Conservation (phyloP, 2,797 vertebrate species). For the Xyrichtys novacula region DNA sequence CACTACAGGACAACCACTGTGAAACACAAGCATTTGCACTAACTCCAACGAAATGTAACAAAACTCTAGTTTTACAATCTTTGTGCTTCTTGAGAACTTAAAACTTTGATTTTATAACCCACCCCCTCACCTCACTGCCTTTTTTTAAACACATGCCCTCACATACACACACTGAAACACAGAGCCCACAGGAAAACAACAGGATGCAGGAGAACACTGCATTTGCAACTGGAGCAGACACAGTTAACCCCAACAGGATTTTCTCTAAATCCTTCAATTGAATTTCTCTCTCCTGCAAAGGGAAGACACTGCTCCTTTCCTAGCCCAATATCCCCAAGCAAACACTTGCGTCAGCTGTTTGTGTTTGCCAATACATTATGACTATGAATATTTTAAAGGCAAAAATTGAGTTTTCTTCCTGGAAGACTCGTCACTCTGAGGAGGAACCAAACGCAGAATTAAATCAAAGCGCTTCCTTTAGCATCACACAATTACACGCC, state of each 20-base stretch:
- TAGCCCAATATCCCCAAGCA: slow-evolving; percentile 68
- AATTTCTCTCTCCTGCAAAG: slow-evolving; percentile 63
- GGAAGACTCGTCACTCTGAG: slow-evolving; percentile 29
- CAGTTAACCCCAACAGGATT: slow-evolving; percentile 70
- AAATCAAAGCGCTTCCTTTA: slow-evolving; percentile 12
- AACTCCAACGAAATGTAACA: slow-evolving; percentile 1
- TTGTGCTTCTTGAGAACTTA: slow-evolving; percentile 33
- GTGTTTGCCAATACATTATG: slow-evolving; percentile 69
- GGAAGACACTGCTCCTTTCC: slow-evolving; percentile 58
- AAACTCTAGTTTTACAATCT: slow-evolving; percentile 4
- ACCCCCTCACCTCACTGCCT: slow-evolving; percentile 45
- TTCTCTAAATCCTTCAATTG: slow-evolving; percentile 75
- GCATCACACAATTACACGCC: neutral
- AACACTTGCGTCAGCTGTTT: slow-evolving; percentile 74
- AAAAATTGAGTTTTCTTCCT: slow-evolving; percentile 37
- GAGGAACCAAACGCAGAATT: slow-evolving; percentile 21
- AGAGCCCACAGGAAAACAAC: slow-evolving; percentile 49
- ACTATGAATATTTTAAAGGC: slow-evolving; percentile 73
- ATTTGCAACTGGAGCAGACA: slow-evolving; percentile 70
- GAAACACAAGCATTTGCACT: neutral
- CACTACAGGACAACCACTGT: neutral
- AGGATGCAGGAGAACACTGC: slow-evolving; percentile 59
- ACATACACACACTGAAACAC: slow-evolving; percentile 2
- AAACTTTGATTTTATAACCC: slow-evolving; percentile 60
- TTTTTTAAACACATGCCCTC: slow-evolving; percentile 18